Percentiles rank a stretch among this genome's conserved stretches.
Conservation (phyloP, 1,140 invertebrate genomes). For the Paralvinella palmiformis region DNA sequence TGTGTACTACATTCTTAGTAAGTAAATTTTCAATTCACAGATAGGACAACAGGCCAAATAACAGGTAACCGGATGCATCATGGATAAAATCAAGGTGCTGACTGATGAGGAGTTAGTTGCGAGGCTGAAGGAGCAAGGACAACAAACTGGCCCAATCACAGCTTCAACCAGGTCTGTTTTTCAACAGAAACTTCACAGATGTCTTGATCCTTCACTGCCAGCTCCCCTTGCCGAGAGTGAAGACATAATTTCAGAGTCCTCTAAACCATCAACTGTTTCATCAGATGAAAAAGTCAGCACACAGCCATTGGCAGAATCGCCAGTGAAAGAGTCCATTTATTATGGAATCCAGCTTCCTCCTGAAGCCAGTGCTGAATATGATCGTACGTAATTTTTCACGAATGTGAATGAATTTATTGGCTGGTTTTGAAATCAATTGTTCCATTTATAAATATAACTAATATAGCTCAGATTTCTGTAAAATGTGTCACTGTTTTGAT, state of each 20-base stretch:
- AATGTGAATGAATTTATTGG: too few relatives aligned
- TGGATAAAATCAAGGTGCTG: conserved; percentile 27
- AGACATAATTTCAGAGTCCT: neutral
- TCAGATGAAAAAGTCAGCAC: neutral
- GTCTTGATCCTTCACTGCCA: neutral
- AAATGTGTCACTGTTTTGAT: neutral
- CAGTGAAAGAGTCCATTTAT: neutral
- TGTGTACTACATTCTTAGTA: too few relatives aligned
- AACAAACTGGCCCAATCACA: conserved; percentile 34
- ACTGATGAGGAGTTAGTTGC: conserved; percentile 25
- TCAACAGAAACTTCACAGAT: conserved; percentile 26
- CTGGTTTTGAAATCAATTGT: too few relatives aligned
- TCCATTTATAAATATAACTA: neutral
- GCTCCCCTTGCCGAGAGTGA: neutral
- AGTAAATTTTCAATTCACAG: too few relatives aligned
- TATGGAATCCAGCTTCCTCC: neutral
- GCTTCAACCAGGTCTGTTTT: conserved; percentile 28
- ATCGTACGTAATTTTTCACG: too few relatives aligned
- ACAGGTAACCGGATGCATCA: too few relatives aligned
- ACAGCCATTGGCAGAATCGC: neutral
- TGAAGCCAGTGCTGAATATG: neutral
- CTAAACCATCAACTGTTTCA: neutral
- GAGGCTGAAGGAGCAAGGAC: conserved; percentile 28
- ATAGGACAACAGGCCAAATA: too few relatives aligned
- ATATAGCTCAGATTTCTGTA: neutral